Conservation (phyloP, 2,113 vertebrate genomes). For the Melanostigma gelatinosum region DNA sequence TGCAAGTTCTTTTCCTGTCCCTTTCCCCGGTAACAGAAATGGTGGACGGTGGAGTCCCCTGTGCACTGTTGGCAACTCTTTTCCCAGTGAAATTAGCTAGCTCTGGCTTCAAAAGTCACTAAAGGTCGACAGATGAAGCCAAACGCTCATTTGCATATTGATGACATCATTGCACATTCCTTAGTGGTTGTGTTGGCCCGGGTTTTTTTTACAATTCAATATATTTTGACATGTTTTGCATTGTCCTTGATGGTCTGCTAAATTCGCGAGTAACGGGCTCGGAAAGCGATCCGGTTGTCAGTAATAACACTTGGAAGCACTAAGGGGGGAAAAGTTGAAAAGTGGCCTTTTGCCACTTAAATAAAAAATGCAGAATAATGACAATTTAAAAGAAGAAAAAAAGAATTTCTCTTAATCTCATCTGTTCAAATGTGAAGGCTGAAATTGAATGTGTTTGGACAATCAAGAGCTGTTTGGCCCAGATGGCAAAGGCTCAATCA, state of each 20-base stretch:
- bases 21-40: not conserved
- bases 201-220: not conserved
- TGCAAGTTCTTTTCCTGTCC: not conserved
- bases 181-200: not conserved
- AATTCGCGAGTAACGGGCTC: too few species aligned
- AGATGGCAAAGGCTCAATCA: not conserved
- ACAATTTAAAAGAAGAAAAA: not conserved
- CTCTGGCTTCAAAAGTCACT: not conserved
- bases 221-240: too few species aligned
- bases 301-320: too few species aligned
- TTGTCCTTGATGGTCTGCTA: too few species aligned
- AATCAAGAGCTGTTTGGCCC: not conserved
- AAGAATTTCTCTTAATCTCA: not conserved
- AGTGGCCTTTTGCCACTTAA: not conserved
- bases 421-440: not conserved
- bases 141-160: too few species aligned
- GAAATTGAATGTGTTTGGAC: slow-evolving; percentile 3
- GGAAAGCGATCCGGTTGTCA: too few species aligned
- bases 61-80: not conserved
- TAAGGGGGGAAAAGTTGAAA: not conserved
- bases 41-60: not conserved
- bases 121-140: not conserved
- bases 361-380: not conserved
- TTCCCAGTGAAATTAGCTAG: not conserved
- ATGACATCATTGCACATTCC: not conserved